Base-by-base conservation (phyloP, 2,888 invertebrate genomes). In the Bellardia pandia region DNA sequence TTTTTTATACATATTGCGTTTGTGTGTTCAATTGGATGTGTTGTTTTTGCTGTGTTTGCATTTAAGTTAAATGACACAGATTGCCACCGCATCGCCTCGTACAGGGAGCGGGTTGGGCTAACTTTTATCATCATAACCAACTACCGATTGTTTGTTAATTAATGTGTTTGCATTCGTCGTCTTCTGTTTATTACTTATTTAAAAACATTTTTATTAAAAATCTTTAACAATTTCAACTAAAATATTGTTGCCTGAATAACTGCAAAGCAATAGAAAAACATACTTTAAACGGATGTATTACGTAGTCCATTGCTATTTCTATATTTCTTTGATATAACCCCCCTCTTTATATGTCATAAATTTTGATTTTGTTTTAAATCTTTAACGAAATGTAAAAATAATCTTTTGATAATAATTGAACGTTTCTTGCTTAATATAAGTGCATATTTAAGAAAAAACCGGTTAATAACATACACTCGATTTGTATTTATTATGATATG, bases 161-260 rank as follows among this genome's bases (percentile, higher is more conserved):
- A 75, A 78, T 71, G 72, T 81, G 77, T 78, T 53, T 85, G 45
- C 77, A 81, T 80, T 77, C 48, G 58, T 48, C 79, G 58, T 48
- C 79, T 72, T 77, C 42, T 76, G 48, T 77, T 81, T 74, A 60
- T 74, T 68, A 58, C 9, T 58, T 68, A 13, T 45, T 45, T 45
- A 37, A 75, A 83, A 83, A 78, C 79, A 71, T 83, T 86, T 83
- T 76, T 71, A 86, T 86, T 83, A 75, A 78, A n/a, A 75, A 75
- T 60, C n/a, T 64, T 33, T 58, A 69, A 80, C n/a, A 51, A 37
- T 40, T 45, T 64, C 42, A 72, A 71, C 33, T 45, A 48, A 23
- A n/a, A 74, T 68, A 51, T 48, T 72, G 78, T 2, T 51, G 6
- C n/a, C 30, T 53, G 6, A 60, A 16, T 58, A 68, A 11, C 42